Base-by-base conservation (phyloP, 2,888 invertebrate species). In the Bibio marci region DNA sequence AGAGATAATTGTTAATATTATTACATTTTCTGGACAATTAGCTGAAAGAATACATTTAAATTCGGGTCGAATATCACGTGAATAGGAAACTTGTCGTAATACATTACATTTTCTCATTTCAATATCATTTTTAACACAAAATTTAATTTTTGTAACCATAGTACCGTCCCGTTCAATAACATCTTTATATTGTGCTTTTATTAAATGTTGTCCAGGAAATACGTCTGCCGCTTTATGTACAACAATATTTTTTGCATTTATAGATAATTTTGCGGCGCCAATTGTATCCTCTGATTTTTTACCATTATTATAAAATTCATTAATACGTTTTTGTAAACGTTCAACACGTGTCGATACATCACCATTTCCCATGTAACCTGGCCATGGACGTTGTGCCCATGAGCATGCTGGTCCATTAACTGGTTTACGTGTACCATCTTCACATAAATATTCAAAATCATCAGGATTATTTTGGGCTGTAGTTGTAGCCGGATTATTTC, bases 321-420 rank as follows among this genome's bases (percentile, higher is more conserved):
- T 54, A 13, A 62, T 45, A 22, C 60, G 56, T 12, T 47, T 42
- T 45, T 62, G 62, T 34, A 62, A 45, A 35, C 53, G 50, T 26
- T 56, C 50, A 25, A 60, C 43, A n/a, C n/a, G n/a, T 30, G 54
- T 46, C 19, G 69, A 68, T 4, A 69, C 55, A 41, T 72, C 74
- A 11, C 70, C 70, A 51, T 80, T 80, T 6, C 74, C 74, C 53
- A 81, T 63, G 48, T 79, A 69, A 11, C 80, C 80, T 52, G 76
- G 81, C 81, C 86, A 86, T n/a, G 86, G 86, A 42, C 85, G 67
- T 1, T 80, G 80, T 0, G 85, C 85, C 86, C 86, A 87, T 1
- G 76, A 71, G 52, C 86, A 87, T 2, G 74, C 64, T 31, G 71
- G 69, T 4, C 69, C 70, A 25, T 69, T 74, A 11, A 83, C 64